Evolutionary conservation across 2,113 vertebrate species (phyloP).

Genomic region (Zapus hudsonius): DNA sequence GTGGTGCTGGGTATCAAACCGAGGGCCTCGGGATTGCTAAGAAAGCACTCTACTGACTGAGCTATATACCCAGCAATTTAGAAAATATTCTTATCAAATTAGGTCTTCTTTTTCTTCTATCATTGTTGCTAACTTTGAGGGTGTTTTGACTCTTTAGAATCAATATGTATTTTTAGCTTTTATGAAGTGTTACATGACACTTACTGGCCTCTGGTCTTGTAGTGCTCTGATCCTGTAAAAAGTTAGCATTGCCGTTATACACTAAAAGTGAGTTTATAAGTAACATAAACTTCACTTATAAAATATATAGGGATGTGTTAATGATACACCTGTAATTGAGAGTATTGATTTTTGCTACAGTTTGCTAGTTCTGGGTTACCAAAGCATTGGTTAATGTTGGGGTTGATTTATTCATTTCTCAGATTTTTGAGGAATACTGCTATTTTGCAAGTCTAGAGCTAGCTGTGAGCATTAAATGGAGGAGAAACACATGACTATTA

Average conservation of each 20-base stretch:
- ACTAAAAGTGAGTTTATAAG: conserved; percentile 5
- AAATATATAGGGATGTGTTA: conserved; percentile 21
- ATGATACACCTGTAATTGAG: background rate
- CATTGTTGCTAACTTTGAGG: background rate
- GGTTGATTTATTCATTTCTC: conserved; percentile 26
- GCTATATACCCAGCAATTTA: background rate
- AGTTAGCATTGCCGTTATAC: no score
- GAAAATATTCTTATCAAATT: conserved; percentile 14
- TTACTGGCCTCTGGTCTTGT: background rate
- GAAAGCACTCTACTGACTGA: background rate
- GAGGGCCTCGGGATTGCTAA: background rate
- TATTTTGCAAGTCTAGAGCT: conserved; percentile 32
- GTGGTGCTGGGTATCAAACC: background rate
- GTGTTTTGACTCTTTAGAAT: conserved; percentile 20
- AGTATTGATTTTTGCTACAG: conserved; percentile 31
- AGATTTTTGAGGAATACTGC: conserved; percentile 11
- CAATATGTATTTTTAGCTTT: background rate
- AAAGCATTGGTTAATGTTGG: conserved; percentile 21
- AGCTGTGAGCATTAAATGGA: background rate
- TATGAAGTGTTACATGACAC: background rate
- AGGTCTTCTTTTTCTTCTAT: background rate
- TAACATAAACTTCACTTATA: conserved; percentile 20
- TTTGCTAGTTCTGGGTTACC: background rate
- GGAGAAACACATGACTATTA: background rate
- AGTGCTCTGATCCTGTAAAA: background rate